Evolutionary conservation across 2,797 vertebrate genomes (phyloP).

Genomic region (Acanthurus leucopareius): DNA sequence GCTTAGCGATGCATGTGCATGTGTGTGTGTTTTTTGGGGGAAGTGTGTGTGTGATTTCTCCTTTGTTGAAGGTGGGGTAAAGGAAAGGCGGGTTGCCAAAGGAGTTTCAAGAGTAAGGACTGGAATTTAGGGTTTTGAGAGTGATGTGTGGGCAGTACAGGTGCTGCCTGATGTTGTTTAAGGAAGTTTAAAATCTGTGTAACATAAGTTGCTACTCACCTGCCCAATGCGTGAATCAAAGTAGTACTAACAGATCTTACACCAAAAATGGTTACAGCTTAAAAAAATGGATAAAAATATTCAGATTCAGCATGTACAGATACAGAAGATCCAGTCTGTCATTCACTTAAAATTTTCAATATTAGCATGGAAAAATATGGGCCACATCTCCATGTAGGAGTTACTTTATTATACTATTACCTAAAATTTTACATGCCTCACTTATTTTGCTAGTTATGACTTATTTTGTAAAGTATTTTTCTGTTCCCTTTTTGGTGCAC

Average conservation of each 20-base stretch:
- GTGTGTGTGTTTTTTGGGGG: slow-evolving; percentile 35
- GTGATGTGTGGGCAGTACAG: slow-evolving; percentile 52
- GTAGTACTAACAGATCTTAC: neutral
- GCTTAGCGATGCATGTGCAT: slow-evolving; percentile 70
- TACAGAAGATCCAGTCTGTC: neutral
- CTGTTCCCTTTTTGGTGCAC: slow-evolving; percentile 34
- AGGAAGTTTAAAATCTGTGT: slow-evolving; percentile 18
- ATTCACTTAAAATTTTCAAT: neutral
- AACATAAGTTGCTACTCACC: neutral
- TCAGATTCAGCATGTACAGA: neutral
- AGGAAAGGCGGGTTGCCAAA: slow-evolving; percentile 24
- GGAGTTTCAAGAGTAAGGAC: slow-evolving; percentile 64
- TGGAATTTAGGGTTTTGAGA: slow-evolving; percentile 53
- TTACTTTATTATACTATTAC: neutral
- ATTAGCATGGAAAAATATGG: neutral
- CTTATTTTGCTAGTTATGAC: slow-evolving; percentile 30
- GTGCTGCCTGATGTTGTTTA: slow-evolving; percentile 34
- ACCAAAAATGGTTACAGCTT: neutral
- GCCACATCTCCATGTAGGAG: neutral
- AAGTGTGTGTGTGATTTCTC: slow-evolving; percentile 43
- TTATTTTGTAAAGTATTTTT: slow-evolving; percentile 7
- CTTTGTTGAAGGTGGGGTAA: slow-evolving; percentile 56
- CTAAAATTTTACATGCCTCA: slow-evolving; percentile 22
- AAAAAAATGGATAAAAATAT: neutral
- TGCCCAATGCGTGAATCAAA: neutral